phyloP scores from a whole-genome alignment of 2,113 vertebrate species.

The Himantopus leucocephalus region DNA sequence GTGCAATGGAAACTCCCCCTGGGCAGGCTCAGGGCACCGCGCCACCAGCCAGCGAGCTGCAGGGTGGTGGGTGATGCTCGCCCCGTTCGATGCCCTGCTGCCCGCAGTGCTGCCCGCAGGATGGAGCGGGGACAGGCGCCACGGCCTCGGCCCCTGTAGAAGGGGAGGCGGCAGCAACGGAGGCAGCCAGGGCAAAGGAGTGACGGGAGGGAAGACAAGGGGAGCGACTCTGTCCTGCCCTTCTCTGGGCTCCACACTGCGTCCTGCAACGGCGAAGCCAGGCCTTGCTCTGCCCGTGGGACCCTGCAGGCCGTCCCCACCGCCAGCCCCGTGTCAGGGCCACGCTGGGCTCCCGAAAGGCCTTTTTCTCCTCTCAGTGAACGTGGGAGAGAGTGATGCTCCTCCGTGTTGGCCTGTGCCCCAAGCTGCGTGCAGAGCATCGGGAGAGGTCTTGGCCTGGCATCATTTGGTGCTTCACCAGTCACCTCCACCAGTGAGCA shows the following conservation, averaged over 20 bases:
- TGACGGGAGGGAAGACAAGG: background rate
- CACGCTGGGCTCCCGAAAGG: fast-evolving
- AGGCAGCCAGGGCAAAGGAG: fast-evolving
- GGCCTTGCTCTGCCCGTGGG: background rate
- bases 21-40: background rate
- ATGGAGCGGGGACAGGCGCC: background rate
- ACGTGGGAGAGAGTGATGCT: background rate
- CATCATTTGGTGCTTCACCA: background rate
- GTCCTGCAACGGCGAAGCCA: background rate
- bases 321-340: background rate
- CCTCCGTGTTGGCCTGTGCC: background rate
- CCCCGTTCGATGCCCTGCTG: background rate
- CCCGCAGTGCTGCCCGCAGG: background rate
- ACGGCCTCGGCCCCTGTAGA: fast-evolving
- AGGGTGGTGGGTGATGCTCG: background rate
- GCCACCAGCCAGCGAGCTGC: background rate
- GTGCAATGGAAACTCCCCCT: constrained; percentile 5
- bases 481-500: background rate
- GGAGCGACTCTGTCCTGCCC: background rate
- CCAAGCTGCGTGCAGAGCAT: background rate
- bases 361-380: background rate
- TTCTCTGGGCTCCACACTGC: background rate
- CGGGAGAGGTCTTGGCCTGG: background rate
- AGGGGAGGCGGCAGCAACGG: background rate
- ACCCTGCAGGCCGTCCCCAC: background rate